Conservation (phyloP, 2,888 invertebrate genomes). For the Nysson spinosus region DNA sequence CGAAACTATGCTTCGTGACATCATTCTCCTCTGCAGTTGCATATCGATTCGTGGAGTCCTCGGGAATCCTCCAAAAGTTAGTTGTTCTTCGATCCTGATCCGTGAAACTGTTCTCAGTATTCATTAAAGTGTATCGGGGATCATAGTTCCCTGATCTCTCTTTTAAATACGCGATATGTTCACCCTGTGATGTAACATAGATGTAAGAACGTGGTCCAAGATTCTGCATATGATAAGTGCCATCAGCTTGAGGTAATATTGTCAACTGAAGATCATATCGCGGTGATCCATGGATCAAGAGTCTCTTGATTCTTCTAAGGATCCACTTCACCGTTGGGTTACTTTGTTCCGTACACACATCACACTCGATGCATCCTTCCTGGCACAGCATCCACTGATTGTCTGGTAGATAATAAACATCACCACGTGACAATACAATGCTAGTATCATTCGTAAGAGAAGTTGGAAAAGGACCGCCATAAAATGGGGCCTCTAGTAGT, state of each 20-base stretch:
- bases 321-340: slow-evolving; percentile 59
- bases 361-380: slow-evolving; percentile 61
- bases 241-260: slow-evolving; percentile 59
- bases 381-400: slow-evolving; percentile 67
- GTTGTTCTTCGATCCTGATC: background rate
- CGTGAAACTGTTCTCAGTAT: slow-evolving; percentile 18
- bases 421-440: slow-evolving; percentile 61
- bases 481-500: slow-evolving; percentile 64
- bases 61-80: slow-evolving; percentile 14
- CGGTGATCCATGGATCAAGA: slow-evolving; percentile 20
- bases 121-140: background rate
- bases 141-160: slow-evolving; percentile 2
- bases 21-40: background rate
- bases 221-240: slow-evolving; percentile 47
- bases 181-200: slow-evolving; percentile 50
- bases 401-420: slow-evolving; percentile 57
- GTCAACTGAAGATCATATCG: slow-evolving; percentile 66
- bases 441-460: slow-evolving; percentile 28
- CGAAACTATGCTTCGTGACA: background rate
- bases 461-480: slow-evolving; percentile 50
- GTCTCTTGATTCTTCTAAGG: slow-evolving; percentile 52
- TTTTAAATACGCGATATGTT: slow-evolving; percentile 7
- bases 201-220: slow-evolving; percentile 53
- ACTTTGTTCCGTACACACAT: slow-evolving; percentile 50
- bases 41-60: slow-evolving; percentile 13